Conservation (phyloP, 2,113 vertebrate genomes). For the Martes martes region DNA sequence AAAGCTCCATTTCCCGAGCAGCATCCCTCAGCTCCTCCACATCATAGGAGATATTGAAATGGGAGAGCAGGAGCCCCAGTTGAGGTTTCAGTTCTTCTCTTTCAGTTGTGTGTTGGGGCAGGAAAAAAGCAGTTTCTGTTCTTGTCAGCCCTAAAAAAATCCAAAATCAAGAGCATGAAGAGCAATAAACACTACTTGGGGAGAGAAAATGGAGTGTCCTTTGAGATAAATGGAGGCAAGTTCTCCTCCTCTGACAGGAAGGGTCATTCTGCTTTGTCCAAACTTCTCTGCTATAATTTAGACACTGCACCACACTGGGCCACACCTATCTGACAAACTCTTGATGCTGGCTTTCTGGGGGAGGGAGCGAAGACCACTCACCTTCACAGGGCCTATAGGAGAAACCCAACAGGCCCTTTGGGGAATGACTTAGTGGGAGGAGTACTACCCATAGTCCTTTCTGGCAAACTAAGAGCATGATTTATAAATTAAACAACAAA, state of each 20-base stretch:
- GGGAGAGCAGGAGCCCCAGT: slow-evolving; percentile 79
- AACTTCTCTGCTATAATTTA: not conserved
- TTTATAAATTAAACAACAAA: not conserved
- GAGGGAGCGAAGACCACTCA: not conserved
- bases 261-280: not conserved
- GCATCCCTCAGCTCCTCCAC: slow-evolving; percentile 72
- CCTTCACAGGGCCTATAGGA: not conserved
- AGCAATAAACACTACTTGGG: not conserved
- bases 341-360: not conserved
- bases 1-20: slow-evolving; percentile 82
- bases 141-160: slow-evolving; percentile 60
- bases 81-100: slow-evolving; percentile 78
- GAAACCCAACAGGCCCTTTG: not conserved
- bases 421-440: not conserved
- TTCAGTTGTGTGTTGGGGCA: slow-evolving; percentile 72
- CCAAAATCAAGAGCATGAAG: slow-evolving; percentile 16
- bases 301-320: not conserved
- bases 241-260: not conserved
- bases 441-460: not conserved
- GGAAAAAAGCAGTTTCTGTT: not conserved
- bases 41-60: slow-evolving; percentile 76
- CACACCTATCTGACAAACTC: not conserved
- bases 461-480: not conserved
- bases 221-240: not conserved
- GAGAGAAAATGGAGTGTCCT: not conserved